Evolutionary conservation across 2,797 vertebrate genomes (phyloP), one percentile per base, ranked within the genome.

Genomic region (Psittacula derbiana): DNA sequence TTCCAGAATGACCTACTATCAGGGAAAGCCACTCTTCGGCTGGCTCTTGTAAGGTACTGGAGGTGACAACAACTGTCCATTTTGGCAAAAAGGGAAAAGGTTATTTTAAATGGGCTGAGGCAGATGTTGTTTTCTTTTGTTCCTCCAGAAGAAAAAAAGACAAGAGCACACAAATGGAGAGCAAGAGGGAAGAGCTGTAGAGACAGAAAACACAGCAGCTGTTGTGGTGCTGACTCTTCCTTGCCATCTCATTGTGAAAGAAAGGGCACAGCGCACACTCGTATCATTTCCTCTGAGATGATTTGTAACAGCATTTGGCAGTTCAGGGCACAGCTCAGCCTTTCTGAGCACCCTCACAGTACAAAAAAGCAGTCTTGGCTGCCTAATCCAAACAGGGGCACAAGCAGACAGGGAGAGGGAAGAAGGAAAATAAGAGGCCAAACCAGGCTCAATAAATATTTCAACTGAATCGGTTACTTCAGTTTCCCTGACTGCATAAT

Each of bases 21-120:
- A 47, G 75, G 64, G 46, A 88, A 67, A 91, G 65, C 71, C 75
- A 85, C 71, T 74, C 65, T 72, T 87, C 38, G 47, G 43, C 71
- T 89, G 75, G 18, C 41, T 91, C 52, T 94, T 80, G 62, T 74
- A 87, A 87, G 75, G 79, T 71, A 72, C 72, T 2, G 3, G 41
- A 83, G 81, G 75, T 95, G 92, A 94, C 86, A 95, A 92, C 57
- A 80, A 83, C 79, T 89, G 91, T 89, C 88, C 91, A 6, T 80
- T 91, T 58, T 47, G 61, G 49, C 67, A 76, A 76, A 92, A 95
- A 93, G 50, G 62, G 74, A 96, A 96, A 96, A 97, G 88, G 95
- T 96, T 96, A 80, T 91, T 96, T 93, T 40, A 91, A 91, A 97
- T 72, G 49, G 78, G 36, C 40, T 4, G 1, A 49, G 78, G 79